These are phyloP conservation scores for Corvus moneduloides DNA, from an alignment of 2,113 vertebrate species.

Conservation along the genomic window DNA sequence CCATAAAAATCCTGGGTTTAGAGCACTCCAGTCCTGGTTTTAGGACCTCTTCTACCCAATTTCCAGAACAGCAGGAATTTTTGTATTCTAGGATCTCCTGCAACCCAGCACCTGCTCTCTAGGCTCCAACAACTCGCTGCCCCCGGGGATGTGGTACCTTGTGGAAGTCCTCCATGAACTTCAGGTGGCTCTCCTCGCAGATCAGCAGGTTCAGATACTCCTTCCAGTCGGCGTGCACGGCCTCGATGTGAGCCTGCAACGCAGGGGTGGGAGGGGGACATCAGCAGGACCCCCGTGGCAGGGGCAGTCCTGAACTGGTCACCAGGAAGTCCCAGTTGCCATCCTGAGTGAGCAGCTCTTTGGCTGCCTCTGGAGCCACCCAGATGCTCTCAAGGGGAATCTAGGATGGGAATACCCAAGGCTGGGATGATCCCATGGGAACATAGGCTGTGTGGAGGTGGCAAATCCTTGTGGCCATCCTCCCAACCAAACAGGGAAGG, in stretches of 20 bases:
- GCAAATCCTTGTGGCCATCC: background rate
- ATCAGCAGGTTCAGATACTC: constrained; percentile 97
- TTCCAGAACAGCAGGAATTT: background rate
- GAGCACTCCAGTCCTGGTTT: background rate
- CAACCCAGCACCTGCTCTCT: background rate
- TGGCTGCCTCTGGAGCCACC: background rate
- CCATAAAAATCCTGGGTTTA: background rate
- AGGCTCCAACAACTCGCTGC: accelerated
- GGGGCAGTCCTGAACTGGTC: background rate
- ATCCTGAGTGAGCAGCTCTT: background rate
- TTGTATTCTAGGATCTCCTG: background rate
- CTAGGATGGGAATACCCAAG: background rate
- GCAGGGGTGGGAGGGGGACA: background rate
- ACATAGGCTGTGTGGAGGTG: background rate
- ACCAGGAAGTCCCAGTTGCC: background rate
- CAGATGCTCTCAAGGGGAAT: background rate
- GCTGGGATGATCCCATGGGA: background rate
- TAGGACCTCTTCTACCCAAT: background rate
- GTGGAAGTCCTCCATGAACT: constrained; percentile 96
- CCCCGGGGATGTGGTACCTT: constrained; percentile 75
- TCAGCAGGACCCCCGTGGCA: accelerated
- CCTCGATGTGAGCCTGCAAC: constrained; percentile 91
- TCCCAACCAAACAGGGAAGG: background rate
- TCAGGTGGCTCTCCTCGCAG: constrained; percentile 96
- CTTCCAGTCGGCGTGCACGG: constrained; percentile 96